These are phyloP conservation scores for Dreissena polymorpha DNA, from an alignment of 1,140 invertebrate genomes.

Conservation along the genomic window DNA sequence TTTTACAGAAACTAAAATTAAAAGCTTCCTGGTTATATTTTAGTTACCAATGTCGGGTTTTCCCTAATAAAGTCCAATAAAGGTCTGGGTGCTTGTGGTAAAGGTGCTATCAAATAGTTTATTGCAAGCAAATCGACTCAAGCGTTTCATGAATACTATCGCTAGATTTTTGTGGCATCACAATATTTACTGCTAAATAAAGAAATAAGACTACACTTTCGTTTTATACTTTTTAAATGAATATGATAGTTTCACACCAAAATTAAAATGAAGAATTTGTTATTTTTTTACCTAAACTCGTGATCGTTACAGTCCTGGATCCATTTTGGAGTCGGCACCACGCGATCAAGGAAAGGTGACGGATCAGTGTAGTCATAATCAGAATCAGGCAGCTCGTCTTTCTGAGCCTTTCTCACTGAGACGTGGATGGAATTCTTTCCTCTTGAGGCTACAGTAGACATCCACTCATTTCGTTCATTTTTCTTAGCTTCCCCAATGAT, in stretches of 20 bases:
- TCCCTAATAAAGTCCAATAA: no score
- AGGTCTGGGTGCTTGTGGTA: no score
- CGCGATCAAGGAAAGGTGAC: conserved; percentile 18
- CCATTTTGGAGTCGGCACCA: conserved; percentile 34
- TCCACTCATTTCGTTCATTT: neutral
- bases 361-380: conserved; percentile 49
- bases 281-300: conserved; percentile 34
- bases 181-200: no score
- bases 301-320: conserved; percentile 38
- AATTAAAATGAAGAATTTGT: neutral
- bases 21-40: no score
- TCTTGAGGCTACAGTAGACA: neutral
- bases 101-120: no score
- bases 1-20: no score
- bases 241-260: neutral
- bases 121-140: no score
- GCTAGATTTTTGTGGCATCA: no score
- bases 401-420: conserved; percentile 2
- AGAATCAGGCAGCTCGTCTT: neutral
- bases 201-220: no score
- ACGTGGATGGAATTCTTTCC: conserved; percentile 27
- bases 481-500: neutral
- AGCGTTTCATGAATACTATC: no score
- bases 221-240: neutral
- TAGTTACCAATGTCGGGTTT: no score